Percentiles rank a stretch among this genome's conserved stretches.
These are phyloP conservation scores for Drosophila siamana DNA, from an alignment of 2,888 invertebrate species.

Conservation along the genomic window DNA sequence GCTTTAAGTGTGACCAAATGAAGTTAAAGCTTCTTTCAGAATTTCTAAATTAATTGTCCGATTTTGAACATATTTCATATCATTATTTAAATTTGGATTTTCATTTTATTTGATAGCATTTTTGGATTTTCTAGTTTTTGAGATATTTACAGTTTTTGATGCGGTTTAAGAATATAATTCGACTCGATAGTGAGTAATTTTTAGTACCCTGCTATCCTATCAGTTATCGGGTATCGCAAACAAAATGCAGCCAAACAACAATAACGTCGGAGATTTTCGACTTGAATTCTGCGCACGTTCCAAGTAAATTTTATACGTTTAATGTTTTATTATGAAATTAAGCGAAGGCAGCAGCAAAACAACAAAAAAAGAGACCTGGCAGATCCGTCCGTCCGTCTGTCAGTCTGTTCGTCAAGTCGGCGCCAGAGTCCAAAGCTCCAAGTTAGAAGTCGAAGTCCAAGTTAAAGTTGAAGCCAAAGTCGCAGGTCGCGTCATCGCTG, in stretches of 20 bases:
- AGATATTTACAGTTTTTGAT: too few species aligned
- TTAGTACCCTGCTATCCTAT: neutral
- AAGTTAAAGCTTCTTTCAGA: too few species aligned
- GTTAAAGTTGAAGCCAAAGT: conserved; percentile 37
- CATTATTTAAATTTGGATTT: too few species aligned
- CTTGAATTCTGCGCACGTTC: conserved; percentile 67
- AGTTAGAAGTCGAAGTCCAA: conserved; percentile 28
- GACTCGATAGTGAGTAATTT: too few species aligned
- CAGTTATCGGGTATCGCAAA: neutral
- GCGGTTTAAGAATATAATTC: too few species aligned
- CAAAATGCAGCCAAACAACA: conserved; percentile 45
- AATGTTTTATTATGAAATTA: conserved; percentile 74
- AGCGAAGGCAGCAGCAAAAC: conserved; percentile 38
- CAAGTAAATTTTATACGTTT: conserved; percentile 68
- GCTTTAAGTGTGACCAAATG: neutral
- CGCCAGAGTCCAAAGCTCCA: conserved; percentile 22
- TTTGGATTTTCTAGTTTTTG: too few species aligned
- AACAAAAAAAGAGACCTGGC: conserved; percentile 16
- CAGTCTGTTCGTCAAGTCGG: neutral
- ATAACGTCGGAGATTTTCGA: conserved; percentile 36
- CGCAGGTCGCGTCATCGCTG: conserved; percentile 40
- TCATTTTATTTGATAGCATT: too few species aligned
- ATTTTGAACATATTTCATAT: conserved; percentile 3
- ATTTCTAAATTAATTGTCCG: too few species aligned
- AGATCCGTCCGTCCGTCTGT: conserved; percentile 12